Percentiles rank a stretch among this genome's conserved stretches.
Evolutionary conservation across 2,113 vertebrate species (phyloP).

Genomic region (Philantomba maxwellii): DNA sequence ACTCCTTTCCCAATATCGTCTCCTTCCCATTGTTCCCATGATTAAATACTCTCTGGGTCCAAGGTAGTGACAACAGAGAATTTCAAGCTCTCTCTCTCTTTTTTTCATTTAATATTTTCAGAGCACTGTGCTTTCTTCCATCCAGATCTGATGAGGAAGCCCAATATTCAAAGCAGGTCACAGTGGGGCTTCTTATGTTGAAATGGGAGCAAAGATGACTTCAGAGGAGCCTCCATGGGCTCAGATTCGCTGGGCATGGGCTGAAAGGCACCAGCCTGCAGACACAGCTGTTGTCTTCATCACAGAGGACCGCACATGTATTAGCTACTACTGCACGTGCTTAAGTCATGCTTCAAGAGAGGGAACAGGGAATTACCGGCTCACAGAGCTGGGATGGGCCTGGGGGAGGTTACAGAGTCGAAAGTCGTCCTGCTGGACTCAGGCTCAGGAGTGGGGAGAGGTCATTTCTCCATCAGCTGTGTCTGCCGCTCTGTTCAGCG

Average conservation of each 20-base stretch:
- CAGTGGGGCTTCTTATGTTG: background rate
- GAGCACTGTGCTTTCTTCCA: background rate
- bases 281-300: background rate
- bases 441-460: background rate
- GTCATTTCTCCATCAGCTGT: background rate
- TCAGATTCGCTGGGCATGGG: background rate
- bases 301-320: too few relatives aligned
- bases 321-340: background rate
- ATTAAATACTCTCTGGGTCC: background rate
- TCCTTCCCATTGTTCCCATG: background rate
- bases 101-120: background rate
- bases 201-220: background rate
- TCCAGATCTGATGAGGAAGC: background rate
- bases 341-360: background rate
- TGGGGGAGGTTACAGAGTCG: background rate
- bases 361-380: background rate
- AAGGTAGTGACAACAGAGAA: background rate
- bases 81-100: background rate
- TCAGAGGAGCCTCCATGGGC: background rate
- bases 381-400: background rate
- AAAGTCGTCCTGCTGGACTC: background rate
- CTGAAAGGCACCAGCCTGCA: background rate
- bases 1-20: background rate
- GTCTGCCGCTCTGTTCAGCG: background rate
- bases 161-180: background rate